phyloP scores from a whole-genome alignment of 2,797 vertebrate genomes.

The Sardinella longiceps region DNA sequence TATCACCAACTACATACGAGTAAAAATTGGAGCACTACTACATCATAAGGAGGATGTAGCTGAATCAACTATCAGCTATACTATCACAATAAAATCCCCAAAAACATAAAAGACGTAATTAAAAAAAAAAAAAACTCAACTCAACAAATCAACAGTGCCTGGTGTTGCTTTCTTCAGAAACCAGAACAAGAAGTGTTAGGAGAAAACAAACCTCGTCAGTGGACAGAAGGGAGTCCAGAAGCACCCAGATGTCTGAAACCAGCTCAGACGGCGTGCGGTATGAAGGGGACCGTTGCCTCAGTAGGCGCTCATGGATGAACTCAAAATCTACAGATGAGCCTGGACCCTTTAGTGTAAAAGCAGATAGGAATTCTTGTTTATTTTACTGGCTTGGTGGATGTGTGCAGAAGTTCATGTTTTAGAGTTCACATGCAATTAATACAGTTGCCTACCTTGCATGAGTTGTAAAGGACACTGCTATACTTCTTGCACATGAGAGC shows the following conservation, averaged over 20 bases:
- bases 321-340: slow-evolving; percentile 65
- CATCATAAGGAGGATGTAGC: too few species aligned
- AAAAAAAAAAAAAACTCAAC: too few species aligned
- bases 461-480: slow-evolving; percentile 39
- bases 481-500: slow-evolving; percentile 63
- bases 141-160: not conserved
- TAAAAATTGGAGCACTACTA: too few species aligned
- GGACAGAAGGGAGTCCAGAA: slow-evolving; percentile 49
- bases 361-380: not conserved
- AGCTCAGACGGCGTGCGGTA: slow-evolving; percentile 77
- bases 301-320: slow-evolving; percentile 74
- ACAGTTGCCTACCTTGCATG: slow-evolving; percentile 53
- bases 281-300: slow-evolving; percentile 63
- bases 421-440: not conserved
- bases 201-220: slow-evolving; percentile 54
- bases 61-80: too few species aligned
- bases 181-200: not conserved
- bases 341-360: slow-evolving; percentile 35
- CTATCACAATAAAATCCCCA: too few species aligned
- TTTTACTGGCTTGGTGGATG: not conserved
- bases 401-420: not conserved
- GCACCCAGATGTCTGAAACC: slow-evolving; percentile 74
- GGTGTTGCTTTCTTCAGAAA: not conserved
- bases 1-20: too few species aligned
- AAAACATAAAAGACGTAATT: too few species aligned